These are phyloP conservation scores for Gymnorhina tibicen DNA, from an alignment of 2,113 vertebrate genomes.

Conservation along the genomic window DNA sequence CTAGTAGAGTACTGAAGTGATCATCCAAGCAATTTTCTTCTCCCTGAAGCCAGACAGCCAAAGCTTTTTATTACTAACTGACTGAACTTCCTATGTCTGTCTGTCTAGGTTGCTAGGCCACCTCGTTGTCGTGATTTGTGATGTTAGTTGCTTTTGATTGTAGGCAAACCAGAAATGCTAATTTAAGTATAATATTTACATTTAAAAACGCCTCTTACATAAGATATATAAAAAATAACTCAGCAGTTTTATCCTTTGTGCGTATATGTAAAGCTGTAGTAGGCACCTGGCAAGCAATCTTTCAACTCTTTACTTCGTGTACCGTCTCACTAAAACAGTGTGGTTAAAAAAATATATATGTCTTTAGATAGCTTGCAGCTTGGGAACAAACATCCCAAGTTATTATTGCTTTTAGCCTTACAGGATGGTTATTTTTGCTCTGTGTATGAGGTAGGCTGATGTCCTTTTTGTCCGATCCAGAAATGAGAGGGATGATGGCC, in stretches of 20 bases:
- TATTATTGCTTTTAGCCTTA: background rate
- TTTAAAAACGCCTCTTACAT: background rate
- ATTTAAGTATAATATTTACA: slow-evolving; percentile 24
- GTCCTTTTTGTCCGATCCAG: background rate
- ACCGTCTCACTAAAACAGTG: background rate
- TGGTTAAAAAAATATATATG: background rate
- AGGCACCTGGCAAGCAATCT: background rate
- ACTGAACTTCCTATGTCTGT: slow-evolving; percentile 39
- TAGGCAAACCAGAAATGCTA: background rate
- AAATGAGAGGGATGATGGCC: background rate
- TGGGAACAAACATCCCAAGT: rapidly evolving
- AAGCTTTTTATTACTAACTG: slow-evolving; percentile 61
- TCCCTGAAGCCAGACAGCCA: slow-evolving; percentile 59
- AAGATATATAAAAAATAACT: background rate
- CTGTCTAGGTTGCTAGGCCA: slow-evolving; percentile 43
- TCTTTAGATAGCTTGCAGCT: background rate
- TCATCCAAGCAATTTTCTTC: slow-evolving; percentile 53
- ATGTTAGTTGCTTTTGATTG: slow-evolving; percentile 17
- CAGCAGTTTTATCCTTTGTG: background rate
- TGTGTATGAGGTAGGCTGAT: background rate
- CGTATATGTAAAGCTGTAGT: background rate
- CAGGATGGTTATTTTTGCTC: background rate
- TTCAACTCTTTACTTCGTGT: background rate
- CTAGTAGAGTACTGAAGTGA: slow-evolving; percentile 46
- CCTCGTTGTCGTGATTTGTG: background rate